Evolutionary conservation across 64 coral and sea anemone genomes (phyloP), one percentile per base, ranked within the genome.

Genomic region (Montipora efflorescens): DNA sequence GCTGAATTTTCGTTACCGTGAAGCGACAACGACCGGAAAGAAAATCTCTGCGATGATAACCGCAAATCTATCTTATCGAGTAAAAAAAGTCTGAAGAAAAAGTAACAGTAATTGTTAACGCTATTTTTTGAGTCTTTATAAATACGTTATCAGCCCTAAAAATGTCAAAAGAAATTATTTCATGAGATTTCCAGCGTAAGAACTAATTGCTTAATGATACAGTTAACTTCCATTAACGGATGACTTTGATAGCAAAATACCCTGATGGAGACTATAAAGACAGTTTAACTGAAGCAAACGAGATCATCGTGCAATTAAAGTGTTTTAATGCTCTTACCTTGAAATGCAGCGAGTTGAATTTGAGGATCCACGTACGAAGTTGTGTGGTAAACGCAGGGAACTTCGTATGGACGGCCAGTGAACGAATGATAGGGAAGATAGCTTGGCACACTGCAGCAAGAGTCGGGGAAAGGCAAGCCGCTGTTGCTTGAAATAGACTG

Each of bases 301-400:
- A 7, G 50, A 22, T 22, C 14, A 71, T 70, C 66, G 67, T 71
- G 0, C 19, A 44, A 51, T 86, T 21, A 19, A 86, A 71, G 44
- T 25, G n/a, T 82, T 61, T 59, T 28, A 19, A 49, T 71, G n/a
- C 46, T 61, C 82, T 49, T 94, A 93, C 95, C 95, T 93, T 96
- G 90, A 93, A 93, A 96, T 25, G 91, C 50, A 7, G 94, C 87
- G 47, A 95, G 91, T 43, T 84, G 58, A 1, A 91, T 68, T 48
- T 87, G 79, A 18, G 91, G 75, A 43, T 89, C 84, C 8, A 92
- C 77, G 52, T 87, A 92, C 1, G 76, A 71, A 15, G 49, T 52
- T 5, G 94, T 92, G 45, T 91, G 95, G 45, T 97, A 97, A 15
- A 97, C 47, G 53, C 87, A 94, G 5, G 95, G 92, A 13, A 97